phyloP scores from a whole-genome alignment of 2,113 vertebrate genomes.

The Gallinago jamesoni region DNA sequence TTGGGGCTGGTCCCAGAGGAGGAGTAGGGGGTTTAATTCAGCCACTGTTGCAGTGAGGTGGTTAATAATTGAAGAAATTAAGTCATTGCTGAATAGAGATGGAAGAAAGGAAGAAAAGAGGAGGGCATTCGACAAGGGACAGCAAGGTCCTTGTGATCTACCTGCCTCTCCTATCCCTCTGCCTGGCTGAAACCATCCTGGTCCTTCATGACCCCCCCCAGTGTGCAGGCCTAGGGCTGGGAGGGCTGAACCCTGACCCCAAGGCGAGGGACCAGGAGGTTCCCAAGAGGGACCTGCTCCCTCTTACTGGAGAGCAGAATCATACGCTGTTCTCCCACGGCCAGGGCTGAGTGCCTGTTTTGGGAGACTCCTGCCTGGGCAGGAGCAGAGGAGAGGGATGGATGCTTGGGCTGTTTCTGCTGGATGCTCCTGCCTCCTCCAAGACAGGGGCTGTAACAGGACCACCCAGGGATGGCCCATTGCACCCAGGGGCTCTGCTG shows the following conservation, averaged over 20 bases:
- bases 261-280: fast-evolving
- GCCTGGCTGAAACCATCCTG: not conserved
- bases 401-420: not conserved
- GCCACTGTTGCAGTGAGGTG: not conserved
- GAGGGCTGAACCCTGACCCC: not conserved
- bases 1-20: not conserved
- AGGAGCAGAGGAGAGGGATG: not conserved
- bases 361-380: not conserved
- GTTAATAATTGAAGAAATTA: conserved; percentile 64
- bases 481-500: not conserved
- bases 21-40: conserved; percentile 34
- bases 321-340: not conserved
- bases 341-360: not conserved
- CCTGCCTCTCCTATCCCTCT: not conserved
- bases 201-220: not conserved
- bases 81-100: not conserved
- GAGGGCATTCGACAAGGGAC: not conserved
- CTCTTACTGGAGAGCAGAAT: not conserved
- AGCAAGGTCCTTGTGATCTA: not conserved
- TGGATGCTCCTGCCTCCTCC: not conserved
- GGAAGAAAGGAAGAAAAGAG: not conserved
- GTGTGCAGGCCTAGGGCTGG: not conserved
- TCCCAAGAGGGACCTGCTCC: not conserved
- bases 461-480: not conserved
- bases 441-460: not conserved